These are phyloP conservation scores for Emydocephalus ijimae DNA, from an alignment of 2,113 vertebrate species.

Conservation along the genomic window DNA sequence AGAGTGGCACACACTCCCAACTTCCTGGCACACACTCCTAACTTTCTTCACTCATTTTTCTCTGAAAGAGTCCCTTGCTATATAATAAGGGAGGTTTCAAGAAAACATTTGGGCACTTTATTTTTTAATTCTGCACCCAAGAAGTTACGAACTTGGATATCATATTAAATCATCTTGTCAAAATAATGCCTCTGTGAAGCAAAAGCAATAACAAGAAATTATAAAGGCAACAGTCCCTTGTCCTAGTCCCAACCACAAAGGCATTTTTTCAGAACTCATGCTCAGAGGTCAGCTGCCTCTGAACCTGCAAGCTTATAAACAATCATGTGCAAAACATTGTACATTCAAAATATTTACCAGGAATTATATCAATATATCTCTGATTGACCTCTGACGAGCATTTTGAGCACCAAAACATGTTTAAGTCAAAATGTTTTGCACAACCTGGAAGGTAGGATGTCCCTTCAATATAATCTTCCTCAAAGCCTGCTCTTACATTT, in stretches of 20 bases:
- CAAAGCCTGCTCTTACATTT: background rate
- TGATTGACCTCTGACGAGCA: background rate
- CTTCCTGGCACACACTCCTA: background rate
- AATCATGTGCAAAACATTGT: background rate
- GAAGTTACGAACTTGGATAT: background rate
- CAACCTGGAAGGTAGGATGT: background rate
- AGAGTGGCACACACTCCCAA: too few relatives aligned
- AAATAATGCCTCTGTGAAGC: background rate
- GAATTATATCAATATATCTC: background rate
- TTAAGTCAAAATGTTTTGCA: background rate
- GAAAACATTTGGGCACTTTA: background rate
- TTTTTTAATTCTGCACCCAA: background rate
- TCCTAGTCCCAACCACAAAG: background rate
- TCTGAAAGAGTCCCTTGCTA: background rate
- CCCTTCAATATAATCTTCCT: background rate
- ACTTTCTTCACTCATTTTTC: background rate
- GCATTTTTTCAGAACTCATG: background rate
- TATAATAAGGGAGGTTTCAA: background rate
- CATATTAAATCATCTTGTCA: background rate
- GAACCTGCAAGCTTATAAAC: background rate
- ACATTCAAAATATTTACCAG: background rate
- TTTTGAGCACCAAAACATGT: background rate
- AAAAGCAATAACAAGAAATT: background rate
- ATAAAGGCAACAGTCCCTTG: background rate
- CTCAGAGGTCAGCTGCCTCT: background rate